These are phyloP conservation scores for Parazoanthus darwini DNA, from an alignment of 92 coral and sea anemone genomes.

Conservation along the genomic window DNA sequence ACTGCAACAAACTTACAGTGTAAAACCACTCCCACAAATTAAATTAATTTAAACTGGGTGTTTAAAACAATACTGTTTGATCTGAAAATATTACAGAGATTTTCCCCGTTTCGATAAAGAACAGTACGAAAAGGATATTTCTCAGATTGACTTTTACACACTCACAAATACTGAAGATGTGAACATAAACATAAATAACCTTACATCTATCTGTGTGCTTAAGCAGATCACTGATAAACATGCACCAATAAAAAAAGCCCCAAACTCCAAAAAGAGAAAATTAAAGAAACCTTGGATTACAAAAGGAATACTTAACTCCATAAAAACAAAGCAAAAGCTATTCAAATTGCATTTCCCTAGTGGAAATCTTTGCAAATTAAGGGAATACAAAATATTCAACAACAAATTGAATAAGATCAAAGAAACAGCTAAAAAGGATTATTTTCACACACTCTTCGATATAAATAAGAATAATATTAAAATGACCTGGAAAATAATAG, in stretches of 20 bases:
- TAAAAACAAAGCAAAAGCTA: constrained; percentile 44
- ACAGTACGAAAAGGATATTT: not conserved
- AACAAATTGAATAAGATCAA: too few species aligned
- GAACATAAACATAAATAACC: not conserved
- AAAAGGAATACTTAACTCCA: constrained; percentile 46
- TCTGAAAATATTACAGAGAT: constrained; percentile 4
- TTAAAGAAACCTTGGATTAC: constrained; percentile 47
- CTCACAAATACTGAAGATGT: too few species aligned
- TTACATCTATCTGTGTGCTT: not conserved
- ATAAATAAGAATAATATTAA: not conserved
- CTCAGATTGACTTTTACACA: not conserved
- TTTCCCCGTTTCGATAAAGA: constrained; percentile 26
- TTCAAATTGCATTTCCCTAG: constrained; percentile 41
- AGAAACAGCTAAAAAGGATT: constrained; percentile 2
- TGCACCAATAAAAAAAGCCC: too few species aligned
- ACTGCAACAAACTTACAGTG: too few species aligned
- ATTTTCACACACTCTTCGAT: not conserved
- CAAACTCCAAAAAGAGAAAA: too few species aligned
- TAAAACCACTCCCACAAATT: too few species aligned
- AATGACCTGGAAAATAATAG: constrained; percentile 47
- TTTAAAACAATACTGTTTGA: too few species aligned
- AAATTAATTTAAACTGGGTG: too few species aligned
- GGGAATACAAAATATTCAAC: not conserved
- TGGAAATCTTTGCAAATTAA: constrained; percentile 3
- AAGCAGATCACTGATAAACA: too few species aligned